These are phyloP conservation scores for Tragelaphus buxtoni DNA, from an alignment of 2,113 vertebrate species.

Conservation along the genomic window DNA sequence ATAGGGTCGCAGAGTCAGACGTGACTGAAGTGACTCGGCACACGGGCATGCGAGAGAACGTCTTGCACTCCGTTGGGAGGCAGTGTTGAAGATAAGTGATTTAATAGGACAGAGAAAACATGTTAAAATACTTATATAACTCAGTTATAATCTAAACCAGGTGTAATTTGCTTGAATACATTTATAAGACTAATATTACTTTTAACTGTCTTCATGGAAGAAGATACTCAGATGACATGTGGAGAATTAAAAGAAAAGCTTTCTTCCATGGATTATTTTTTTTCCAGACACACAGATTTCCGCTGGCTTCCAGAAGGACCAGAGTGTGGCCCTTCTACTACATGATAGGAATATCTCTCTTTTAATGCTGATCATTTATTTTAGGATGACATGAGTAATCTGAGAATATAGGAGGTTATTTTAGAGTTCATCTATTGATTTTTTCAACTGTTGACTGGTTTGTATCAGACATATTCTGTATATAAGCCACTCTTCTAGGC, in stretches of 20 bases:
- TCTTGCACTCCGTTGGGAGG: not conserved
- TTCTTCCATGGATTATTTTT: not conserved
- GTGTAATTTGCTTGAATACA: not conserved
- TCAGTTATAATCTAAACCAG: not conserved
- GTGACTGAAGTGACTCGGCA: not conserved
- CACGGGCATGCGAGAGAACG: rapidly evolving
- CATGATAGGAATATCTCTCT: not conserved
- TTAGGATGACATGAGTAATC: not conserved
- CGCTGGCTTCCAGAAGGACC: not conserved
- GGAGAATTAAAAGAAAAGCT: not conserved
- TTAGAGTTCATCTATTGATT: not conserved
- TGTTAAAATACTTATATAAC: not conserved
- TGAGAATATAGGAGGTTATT: not conserved
- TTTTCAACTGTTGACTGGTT: not conserved
- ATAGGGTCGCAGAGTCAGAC: not conserved
- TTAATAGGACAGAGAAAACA: not conserved
- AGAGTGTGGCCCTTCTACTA: not conserved
- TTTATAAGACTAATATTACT: not conserved
- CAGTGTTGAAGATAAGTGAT: not conserved
- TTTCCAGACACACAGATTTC: not conserved
- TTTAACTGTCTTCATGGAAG: not conserved
- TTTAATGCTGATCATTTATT: not conserved
- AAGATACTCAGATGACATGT: not conserved
- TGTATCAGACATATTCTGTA: not conserved
- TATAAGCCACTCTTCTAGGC: not conserved